Percentiles rank a stretch among this genome's conserved stretches.
phyloP scores from a whole-genome alignment of 2,888 invertebrate species.

The Melieria crassipennis region DNA sequence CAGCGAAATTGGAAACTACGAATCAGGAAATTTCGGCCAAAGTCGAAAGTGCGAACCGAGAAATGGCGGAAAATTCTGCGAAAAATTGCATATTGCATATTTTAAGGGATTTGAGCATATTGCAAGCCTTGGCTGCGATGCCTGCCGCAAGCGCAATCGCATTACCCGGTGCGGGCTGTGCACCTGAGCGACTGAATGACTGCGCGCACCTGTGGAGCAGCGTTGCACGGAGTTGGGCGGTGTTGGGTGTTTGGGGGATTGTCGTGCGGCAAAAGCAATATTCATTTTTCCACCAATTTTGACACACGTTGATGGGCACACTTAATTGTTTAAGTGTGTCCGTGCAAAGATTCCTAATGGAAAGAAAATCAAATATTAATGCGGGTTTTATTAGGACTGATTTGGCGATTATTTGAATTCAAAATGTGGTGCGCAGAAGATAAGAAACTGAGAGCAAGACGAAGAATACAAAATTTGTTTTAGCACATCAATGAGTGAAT shows the following conservation, averaged over 20 bases:
- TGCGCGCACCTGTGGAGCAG: too few species aligned
- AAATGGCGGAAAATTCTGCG: too few species aligned
- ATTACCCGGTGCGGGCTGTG: too few species aligned
- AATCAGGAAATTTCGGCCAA: too few species aligned
- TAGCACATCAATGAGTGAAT: not conserved
- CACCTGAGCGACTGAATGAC: too few species aligned
- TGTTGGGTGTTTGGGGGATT: constrained; percentile 14
- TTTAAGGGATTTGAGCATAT: constrained; percentile 17
- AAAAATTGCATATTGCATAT: constrained; percentile 26
- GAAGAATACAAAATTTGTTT: not conserved
- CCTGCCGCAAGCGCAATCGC: too few species aligned
- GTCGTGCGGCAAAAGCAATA: constrained; percentile 11
- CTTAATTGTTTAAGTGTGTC: not conserved
- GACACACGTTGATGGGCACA: too few species aligned
- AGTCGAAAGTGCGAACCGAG: too few species aligned
- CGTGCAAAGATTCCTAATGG: not conserved
- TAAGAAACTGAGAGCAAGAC: not conserved
- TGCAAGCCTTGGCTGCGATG: too few species aligned
- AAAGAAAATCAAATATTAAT: not conserved
- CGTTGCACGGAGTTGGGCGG: not conserved
- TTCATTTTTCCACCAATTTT: not conserved
- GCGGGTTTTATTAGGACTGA: too few species aligned
- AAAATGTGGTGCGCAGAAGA: not conserved
- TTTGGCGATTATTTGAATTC: not conserved
- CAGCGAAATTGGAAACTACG: too few species aligned